phyloP scores from a whole-genome alignment of 2,888 invertebrate genomes.

The Julus scandinavius region DNA sequence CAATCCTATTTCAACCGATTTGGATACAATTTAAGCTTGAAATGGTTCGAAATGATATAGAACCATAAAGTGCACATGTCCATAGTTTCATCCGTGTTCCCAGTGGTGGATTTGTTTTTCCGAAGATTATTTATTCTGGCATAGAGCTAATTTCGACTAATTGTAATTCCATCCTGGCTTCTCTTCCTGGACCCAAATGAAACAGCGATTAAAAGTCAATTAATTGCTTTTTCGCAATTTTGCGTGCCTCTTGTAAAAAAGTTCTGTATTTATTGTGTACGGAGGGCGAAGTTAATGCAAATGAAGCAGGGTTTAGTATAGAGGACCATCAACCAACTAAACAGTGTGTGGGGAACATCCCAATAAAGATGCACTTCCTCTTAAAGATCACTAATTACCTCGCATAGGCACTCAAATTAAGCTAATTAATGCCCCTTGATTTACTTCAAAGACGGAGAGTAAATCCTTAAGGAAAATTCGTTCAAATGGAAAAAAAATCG shows the following conservation, averaged over 20 bases:
- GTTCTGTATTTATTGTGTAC: not conserved
- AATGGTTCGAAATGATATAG: too few relatives aligned
- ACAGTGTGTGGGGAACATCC: not conserved
- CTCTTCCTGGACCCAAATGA: not conserved
- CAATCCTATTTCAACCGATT: too few relatives aligned
- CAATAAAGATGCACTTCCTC: not conserved
- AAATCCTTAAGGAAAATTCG: not conserved
- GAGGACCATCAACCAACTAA: too few relatives aligned
- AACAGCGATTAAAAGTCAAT: conserved; percentile 22
- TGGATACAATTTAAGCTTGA: too few relatives aligned
- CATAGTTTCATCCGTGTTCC: too few relatives aligned
- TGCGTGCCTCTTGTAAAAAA: not conserved
- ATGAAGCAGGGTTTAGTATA: not conserved
- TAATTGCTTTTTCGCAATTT: conserved; percentile 19
- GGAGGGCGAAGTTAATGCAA: not conserved
- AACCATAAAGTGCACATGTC: too few relatives aligned
- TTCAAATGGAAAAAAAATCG: not conserved
- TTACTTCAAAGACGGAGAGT: conserved; percentile 16
- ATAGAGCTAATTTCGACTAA: too few relatives aligned
- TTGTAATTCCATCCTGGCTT: too few relatives aligned
- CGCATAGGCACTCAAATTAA: not conserved
- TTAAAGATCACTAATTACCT: not conserved
- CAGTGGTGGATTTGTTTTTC: too few relatives aligned
- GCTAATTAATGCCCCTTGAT: conserved; percentile 16
- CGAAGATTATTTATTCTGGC: too few relatives aligned